Evolutionary conservation across 2,797 vertebrate species (phyloP).

Genomic region (Varecia variegata): DNA sequence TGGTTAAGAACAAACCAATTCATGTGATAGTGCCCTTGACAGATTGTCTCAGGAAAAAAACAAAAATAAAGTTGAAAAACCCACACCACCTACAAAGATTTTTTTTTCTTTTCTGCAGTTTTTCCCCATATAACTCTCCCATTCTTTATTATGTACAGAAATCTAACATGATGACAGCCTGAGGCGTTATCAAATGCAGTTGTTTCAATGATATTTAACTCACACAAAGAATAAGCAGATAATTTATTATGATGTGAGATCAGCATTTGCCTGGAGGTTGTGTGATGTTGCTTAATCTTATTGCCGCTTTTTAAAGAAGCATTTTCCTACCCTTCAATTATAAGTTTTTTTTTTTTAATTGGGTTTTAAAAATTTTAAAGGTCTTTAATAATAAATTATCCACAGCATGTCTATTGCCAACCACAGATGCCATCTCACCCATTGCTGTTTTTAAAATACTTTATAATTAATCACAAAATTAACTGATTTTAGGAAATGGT

Average conservation of each 20-base stretch:
- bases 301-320: slow-evolving; percentile 46
- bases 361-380: slow-evolving; percentile 70
- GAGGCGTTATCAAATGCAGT: background rate
- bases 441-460: slow-evolving; percentile 72
- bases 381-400: slow-evolving; percentile 75
- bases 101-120: background rate
- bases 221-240: slow-evolving; percentile 51
- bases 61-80: background rate
- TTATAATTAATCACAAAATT: slow-evolving; percentile 63
- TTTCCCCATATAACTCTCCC: background rate
- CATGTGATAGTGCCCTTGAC: background rate
- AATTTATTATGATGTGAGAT: slow-evolving; percentile 66
- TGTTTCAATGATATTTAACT: slow-evolving; percentile 55
- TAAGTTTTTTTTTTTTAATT: slow-evolving; percentile 67
- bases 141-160: background rate
- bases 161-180: slow-evolving; percentile 22
- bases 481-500: slow-evolving; percentile 55
- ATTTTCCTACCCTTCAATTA: slow-evolving; percentile 53
- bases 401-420: slow-evolving; percentile 72
- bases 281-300: slow-evolving; percentile 63
- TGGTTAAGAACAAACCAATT: background rate
- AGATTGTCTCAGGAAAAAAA: background rate
- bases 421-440: slow-evolving; percentile 54
- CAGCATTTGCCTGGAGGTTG: slow-evolving; percentile 58
- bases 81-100: background rate